A percentile compares a stretch with the other conserved stretches of the same genome.
Evolutionary conservation across 1,140 invertebrate species (phyloP).

Genomic region (Trypoxylus dichotomus): DNA sequence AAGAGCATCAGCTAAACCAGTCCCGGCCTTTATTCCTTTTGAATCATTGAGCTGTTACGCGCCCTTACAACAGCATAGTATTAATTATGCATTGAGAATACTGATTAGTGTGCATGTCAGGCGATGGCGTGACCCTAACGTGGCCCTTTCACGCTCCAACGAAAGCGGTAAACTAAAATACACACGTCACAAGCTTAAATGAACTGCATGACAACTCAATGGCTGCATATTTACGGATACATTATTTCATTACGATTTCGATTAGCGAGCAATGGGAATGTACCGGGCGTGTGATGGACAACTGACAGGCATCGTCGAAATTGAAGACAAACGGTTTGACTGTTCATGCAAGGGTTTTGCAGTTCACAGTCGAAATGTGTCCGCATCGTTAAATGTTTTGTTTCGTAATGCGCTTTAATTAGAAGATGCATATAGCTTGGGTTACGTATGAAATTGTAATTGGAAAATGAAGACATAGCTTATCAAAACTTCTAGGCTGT

Average conservation of each 20-base stretch:
- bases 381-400: not conserved
- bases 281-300: not conserved
- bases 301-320: not conserved
- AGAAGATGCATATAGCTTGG: too few species aligned
- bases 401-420: not conserved
- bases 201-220: conserved; percentile 43
- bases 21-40: not conserved
- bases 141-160: conserved; percentile 34
- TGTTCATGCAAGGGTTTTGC: not conserved
- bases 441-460: too few species aligned
- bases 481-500: too few species aligned
- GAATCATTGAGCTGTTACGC: conserved; percentile 5
- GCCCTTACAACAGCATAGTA: conserved; percentile 27
- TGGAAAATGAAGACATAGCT: not conserved
- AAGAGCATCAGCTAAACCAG: not conserved
- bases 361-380: not conserved
- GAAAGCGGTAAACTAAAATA: conserved; percentile 38
- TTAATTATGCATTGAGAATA: conserved; percentile 43
- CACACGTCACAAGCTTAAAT: conserved; percentile 44
- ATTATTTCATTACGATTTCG: conserved; percentile 25
- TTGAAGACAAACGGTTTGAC: not conserved
- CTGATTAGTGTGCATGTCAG: conserved; percentile 45
- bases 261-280: conserved; percentile 11
- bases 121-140: conserved; percentile 38
- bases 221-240: conserved; percentile 28